Percentiles rank a stretch among this genome's conserved stretches.
These are phyloP conservation scores for Entomobrya proxima DNA, from an alignment of 2,888 invertebrate genomes.

Conservation along the genomic window DNA sequence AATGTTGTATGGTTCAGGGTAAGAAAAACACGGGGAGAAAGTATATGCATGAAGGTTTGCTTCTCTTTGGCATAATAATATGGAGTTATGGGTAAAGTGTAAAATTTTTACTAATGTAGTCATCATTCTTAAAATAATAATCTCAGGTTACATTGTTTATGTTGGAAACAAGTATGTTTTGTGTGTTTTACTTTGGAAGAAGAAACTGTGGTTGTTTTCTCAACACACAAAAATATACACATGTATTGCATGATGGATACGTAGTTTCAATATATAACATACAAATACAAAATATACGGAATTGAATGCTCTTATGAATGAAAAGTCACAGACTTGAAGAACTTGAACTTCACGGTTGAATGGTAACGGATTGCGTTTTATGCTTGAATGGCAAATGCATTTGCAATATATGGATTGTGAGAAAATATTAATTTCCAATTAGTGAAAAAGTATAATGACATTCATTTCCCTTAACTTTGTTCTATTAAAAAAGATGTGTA, in stretches of 20 bases:
- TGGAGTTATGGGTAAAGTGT: not conserved
- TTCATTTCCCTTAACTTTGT: not conserved
- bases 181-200: conserved; percentile 26
- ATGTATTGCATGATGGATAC: not conserved
- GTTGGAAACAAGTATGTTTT: conserved; percentile 50
- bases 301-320: not conserved
- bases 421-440: conserved; percentile 16
- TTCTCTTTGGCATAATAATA: not conserved
- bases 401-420: not conserved
- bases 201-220: conserved; percentile 50
- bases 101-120: conserved; percentile 53
- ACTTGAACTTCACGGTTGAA: not conserved
- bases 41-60: too few relatives aligned
- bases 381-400: not conserved
- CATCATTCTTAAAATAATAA: conserved; percentile 66
- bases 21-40: not conserved
- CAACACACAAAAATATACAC: conserved; percentile 30
- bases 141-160: conserved; percentile 66
- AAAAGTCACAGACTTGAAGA: not conserved
- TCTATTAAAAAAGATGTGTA: not conserved
- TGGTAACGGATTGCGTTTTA: not conserved
- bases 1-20: not conserved
- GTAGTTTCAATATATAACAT: not conserved
- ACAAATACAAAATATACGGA: not conserved
- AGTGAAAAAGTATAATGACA: too few relatives aligned